These are phyloP conservation scores for Prosapia bicincta DNA, from an alignment of 2,888 invertebrate genomes.

Conservation along the genomic window DNA sequence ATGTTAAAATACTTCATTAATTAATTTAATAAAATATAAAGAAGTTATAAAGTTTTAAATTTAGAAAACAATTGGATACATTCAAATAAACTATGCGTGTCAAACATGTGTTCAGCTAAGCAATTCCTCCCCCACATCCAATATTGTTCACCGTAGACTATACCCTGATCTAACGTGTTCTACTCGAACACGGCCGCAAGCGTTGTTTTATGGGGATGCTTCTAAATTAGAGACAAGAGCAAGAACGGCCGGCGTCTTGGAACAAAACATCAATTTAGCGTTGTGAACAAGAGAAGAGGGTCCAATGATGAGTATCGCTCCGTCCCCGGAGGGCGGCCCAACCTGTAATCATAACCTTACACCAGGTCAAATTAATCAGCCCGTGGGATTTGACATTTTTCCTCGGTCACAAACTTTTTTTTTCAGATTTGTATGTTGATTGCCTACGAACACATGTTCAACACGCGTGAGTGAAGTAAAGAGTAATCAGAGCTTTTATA, in stretches of 20 bases:
- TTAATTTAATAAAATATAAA: too few species aligned
- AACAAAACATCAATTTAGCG: slow-evolving; percentile 22
- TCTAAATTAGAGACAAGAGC: not conserved
- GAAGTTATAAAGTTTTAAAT: too few species aligned
- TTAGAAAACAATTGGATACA: too few species aligned
- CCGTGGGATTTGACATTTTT: not conserved
- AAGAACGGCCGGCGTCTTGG: not conserved
- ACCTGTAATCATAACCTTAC: not conserved
- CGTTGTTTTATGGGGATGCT: not conserved
- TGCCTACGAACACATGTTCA: too few species aligned
- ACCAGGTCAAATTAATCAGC: not conserved
- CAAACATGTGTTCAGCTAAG: too few species aligned
- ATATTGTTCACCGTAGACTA: too few species aligned
- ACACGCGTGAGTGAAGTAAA: too few species aligned
- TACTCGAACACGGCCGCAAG: not conserved
- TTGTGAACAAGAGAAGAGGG: slow-evolving; percentile 22
- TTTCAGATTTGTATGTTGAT: too few species aligned
- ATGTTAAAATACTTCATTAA: too few species aligned
- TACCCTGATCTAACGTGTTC: not conserved
- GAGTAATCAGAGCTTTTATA: too few species aligned
- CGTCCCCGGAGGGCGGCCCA: not conserved
- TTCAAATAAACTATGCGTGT: too few species aligned
- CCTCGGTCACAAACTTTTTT: not conserved
- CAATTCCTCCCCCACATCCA: too few species aligned
- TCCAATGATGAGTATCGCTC: not conserved